Evolutionary conservation across 2,888 invertebrate genomes (phyloP).

Genomic region (Syritta pipiens): DNA sequence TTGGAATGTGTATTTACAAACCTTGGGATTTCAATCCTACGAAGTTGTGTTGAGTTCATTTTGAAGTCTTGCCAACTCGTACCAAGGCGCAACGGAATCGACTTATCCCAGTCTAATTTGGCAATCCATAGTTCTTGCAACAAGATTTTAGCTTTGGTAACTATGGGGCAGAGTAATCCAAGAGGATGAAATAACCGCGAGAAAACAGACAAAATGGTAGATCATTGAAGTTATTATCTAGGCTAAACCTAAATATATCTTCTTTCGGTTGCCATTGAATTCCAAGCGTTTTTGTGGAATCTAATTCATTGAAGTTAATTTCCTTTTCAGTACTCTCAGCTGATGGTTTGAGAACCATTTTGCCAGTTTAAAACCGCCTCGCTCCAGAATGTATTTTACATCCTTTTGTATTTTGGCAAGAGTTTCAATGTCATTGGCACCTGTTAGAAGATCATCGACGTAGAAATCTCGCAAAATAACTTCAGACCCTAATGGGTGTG

Average conservation of each 20-base stretch:
- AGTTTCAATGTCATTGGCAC: not conserved
- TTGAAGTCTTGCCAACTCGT: conserved; percentile 26
- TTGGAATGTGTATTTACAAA: conserved; percentile 17
- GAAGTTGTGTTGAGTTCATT: conserved; percentile 17
- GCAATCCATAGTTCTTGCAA: conserved; percentile 39
- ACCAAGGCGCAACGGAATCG: conserved; percentile 31
- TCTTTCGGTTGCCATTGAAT: no score
- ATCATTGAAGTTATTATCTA: no score
- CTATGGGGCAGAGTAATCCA: conserved; percentile 41
- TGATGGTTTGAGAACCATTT: no score
- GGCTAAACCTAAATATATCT: no score
- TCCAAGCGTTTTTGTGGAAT: no score
- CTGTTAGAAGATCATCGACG: not conserved
- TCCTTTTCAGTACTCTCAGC: not conserved
- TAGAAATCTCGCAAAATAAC: no score
- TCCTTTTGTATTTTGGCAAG: no score
- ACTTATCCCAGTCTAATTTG: conserved; percentile 55
- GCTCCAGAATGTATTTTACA: not conserved
- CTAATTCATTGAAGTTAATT: no score
- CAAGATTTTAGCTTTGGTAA: conserved; percentile 39
- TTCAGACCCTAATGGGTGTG: no score
- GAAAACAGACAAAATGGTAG: no score
- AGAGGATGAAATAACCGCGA: conserved; percentile 53
- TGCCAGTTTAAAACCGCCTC: not conserved
- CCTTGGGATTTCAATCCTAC: conserved; percentile 21